Evolutionary conservation across 2,888 invertebrate genomes (phyloP), one percentile per base, ranked within the genome.

Genomic region (Rhopalosiphum nymphaeae): DNA sequence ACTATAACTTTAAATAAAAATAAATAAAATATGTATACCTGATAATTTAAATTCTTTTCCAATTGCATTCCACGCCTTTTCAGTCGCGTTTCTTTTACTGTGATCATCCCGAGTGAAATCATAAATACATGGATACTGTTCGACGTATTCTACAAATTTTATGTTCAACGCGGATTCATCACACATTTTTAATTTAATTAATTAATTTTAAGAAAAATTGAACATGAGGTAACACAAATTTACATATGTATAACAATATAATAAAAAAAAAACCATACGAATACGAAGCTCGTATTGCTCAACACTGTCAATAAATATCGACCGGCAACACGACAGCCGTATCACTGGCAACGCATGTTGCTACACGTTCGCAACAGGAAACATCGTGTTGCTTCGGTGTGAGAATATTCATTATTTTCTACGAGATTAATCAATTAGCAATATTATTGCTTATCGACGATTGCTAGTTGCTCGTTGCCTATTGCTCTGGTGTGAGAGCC

Each of bases 1-100:
- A 61, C 61, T 61, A 86, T 86, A 86, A 42, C 21, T 90, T 90
- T 61, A 67, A 49, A 49, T 49, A 49, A 49, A 25, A 90, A 46
- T 90, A 91, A 91, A 91, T 49, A 67, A 49, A 36, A 91, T 91
- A 91, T 91, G 10, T 36, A 91, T 67, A 91, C 91, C 91, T 78
- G 91, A 91, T 91, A 91, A 91, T 91, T 91, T 91, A 85, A n/a
- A n/a, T n/a, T n/a, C 42, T 91, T 56, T 91, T 91, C 91, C 53
- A 85, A 91, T 91, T 91, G 85, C 5, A 91, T 85, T 91, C 91
- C 91, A 91, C 0, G 91, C 78, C 91, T 91, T 90, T 91, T 91
- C 91, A 91, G 91, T 78, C 49, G 49, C 91, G 25, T 91, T 91
- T 91, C 85, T 84, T 91, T 56, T 91, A 85, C 84, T 85, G 84